phyloP scores from a whole-genome alignment of 1,140 invertebrate species.

The Notospermus geniculatus region DNA sequence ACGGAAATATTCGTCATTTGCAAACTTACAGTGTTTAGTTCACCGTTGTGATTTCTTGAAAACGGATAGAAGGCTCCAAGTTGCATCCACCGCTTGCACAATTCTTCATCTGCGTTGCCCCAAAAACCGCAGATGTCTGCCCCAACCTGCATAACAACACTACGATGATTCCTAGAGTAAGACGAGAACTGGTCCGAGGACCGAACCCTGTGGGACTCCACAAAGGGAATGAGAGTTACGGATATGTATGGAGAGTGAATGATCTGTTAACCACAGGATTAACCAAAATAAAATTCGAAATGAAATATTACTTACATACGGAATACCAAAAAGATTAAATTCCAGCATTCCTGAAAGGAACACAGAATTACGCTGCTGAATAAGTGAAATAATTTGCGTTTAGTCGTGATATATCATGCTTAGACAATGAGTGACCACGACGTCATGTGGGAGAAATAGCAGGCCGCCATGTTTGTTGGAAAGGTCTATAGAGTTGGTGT shows the following conservation, averaged over 20 bases:
- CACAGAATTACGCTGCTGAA: not conserved
- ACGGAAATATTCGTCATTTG: too few species aligned
- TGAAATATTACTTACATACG: slow-evolving; percentile 30
- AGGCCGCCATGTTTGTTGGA: too few species aligned
- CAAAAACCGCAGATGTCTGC: slow-evolving; percentile 46
- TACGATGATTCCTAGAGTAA: too few species aligned
- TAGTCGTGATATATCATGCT: too few species aligned
- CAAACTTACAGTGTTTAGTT: not conserved
- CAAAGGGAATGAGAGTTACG: not conserved
- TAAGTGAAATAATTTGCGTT: too few species aligned
- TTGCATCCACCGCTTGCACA: slow-evolving; percentile 42
- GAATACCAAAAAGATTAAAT: slow-evolving; percentile 45
- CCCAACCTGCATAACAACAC: slow-evolving; percentile 32
- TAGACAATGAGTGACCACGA: too few species aligned
- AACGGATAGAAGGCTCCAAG: slow-evolving; percentile 46
- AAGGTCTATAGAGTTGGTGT: too few species aligned
- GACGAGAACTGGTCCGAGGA: too few species aligned
- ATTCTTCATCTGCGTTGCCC: slow-evolving; percentile 29
- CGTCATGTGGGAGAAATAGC: too few species aligned
- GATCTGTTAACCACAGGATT: too few species aligned
- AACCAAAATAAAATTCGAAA: too few species aligned
- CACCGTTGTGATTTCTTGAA: slow-evolving; percentile 37
- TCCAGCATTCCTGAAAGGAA: slow-evolving; percentile 43
- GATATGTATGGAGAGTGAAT: not conserved
- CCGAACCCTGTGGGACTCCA: slow-evolving; percentile 1